These are phyloP conservation scores for Recurvirostra avosetta DNA, from an alignment of 2,113 vertebrate species.

Conservation along the genomic window DNA sequence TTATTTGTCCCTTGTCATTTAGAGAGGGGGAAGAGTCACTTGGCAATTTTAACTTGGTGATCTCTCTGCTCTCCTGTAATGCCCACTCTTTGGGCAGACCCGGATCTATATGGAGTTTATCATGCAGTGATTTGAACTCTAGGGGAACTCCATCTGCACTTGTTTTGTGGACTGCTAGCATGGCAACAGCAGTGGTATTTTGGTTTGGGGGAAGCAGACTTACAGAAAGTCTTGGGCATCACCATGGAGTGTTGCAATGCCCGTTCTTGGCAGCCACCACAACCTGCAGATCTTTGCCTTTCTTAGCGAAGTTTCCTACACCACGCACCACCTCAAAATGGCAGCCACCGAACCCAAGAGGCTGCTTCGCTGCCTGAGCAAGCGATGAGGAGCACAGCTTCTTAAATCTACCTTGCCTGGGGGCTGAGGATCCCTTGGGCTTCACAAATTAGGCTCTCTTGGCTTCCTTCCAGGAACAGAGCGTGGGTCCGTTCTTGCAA, in stretches of 20 bases:
- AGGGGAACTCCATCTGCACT: neutral
- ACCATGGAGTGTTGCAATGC: neutral
- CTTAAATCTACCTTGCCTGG: neutral
- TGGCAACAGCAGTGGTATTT: accelerated
- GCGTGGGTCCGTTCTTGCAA: neutral
- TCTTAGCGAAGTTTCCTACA: neutral
- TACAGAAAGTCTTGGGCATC: neutral
- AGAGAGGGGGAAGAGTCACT: neutral
- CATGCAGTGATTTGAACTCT: neutral
- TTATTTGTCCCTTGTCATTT: neutral
- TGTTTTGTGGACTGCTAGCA: neutral
- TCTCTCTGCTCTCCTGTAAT: neutral
- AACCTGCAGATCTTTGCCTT: neutral
- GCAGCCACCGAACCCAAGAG: neutral
- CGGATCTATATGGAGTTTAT: neutral
- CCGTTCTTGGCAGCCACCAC: neutral
- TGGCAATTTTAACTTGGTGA: accelerated
- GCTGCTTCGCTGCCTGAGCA: neutral
- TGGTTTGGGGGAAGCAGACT: neutral
- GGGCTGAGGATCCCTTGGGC: neutral
- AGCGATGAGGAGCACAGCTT: neutral
- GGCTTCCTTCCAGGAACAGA: conserved; percentile 8
- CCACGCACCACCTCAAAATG: neutral
- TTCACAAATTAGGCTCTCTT: neutral
- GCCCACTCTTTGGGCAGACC: neutral